Evolutionary conservation across 2,888 invertebrate species (phyloP), one percentile per base, ranked within the genome.

Genomic region (Phengaris alcon): DNA sequence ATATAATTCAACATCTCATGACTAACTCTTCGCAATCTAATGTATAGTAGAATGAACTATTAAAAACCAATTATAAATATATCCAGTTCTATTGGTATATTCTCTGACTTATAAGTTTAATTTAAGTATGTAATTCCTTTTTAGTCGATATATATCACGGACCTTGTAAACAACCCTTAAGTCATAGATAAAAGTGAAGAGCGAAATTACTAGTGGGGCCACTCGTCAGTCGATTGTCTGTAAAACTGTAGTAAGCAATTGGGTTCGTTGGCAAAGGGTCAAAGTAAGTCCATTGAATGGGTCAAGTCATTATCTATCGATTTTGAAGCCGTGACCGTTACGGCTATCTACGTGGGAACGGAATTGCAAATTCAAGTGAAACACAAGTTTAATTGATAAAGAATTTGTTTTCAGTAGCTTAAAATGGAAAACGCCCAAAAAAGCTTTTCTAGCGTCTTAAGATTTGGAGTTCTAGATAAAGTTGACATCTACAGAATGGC

Each of bases 161-260:
- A 55, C 59, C 59, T 74, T 75, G 73, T 52, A 22, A 75, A 15
- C 64, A 75, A 74, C 75, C 75, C 76, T 76, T 54, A 59, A 76
- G 72, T 79, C 81, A 78, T 84, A 84, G 84, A 85, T 83, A 83
- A 84, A 79, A 79, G 74, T 75, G 15, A 64, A 75, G 68, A 13
- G 51, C 52, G 9, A 72, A 83, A 83, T 84, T 87, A 88, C 88
- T 84, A 84, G 86, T 88, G 89, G 85, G 89, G 82, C 86, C 85
- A 79, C 77, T 79, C 79, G 55, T 69, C 69, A 77, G 73, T 54
- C 68, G 51, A 70, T 68, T 75, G 72, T 76, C 54, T 22, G 73
- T 68, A 74, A 64, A 76, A 64, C 64, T 75, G 74, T 55, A 75
- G 76, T 77, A 78, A 75, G 76, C 77, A 78, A 83, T 80, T 82